Percentiles rank a stretch among this genome's conserved stretches.
Conservation (phyloP, 1,140 invertebrate species). For the Contarinia nasturtii region DNA sequence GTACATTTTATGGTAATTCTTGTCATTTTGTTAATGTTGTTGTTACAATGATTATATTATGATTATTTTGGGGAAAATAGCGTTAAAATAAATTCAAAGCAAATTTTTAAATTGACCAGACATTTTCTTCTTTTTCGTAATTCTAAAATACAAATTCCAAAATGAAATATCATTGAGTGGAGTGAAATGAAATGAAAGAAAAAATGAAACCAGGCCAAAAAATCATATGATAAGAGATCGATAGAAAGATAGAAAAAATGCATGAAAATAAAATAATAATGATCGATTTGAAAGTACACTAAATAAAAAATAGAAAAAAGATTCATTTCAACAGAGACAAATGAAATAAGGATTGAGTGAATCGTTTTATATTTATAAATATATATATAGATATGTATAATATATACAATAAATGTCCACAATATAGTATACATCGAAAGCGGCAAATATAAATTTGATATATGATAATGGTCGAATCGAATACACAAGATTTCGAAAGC, state of each 20-base stretch:
- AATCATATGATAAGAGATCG: neutral
- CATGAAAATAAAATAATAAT: neutral
- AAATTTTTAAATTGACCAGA: constrained; percentile 1
- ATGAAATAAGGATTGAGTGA: neutral
- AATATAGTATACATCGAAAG: too few species aligned
- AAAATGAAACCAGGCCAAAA: neutral
- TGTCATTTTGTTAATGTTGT: too few species aligned
- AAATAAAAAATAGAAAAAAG: too few species aligned
- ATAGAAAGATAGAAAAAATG: neutral
- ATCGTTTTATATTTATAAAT: neutral
- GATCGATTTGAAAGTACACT: too few species aligned
- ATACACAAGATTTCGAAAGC: too few species aligned
- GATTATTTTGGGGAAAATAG: neutral
- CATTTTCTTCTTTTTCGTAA: neutral
- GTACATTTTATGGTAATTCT: too few species aligned
- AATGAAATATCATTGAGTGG: neutral
- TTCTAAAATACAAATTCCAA: neutral
- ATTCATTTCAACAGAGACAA: too few species aligned
- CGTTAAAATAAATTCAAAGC: neutral
- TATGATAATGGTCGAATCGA: too few species aligned
- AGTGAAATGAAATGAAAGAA: neutral
- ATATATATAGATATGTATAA: too few species aligned
- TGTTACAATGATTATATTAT: too few species aligned
- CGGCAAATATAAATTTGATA: too few species aligned
- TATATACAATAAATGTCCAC: neutral